Evolutionary conservation across 2,113 vertebrate species (phyloP).

Genomic region (Tapirus terrestris): DNA sequence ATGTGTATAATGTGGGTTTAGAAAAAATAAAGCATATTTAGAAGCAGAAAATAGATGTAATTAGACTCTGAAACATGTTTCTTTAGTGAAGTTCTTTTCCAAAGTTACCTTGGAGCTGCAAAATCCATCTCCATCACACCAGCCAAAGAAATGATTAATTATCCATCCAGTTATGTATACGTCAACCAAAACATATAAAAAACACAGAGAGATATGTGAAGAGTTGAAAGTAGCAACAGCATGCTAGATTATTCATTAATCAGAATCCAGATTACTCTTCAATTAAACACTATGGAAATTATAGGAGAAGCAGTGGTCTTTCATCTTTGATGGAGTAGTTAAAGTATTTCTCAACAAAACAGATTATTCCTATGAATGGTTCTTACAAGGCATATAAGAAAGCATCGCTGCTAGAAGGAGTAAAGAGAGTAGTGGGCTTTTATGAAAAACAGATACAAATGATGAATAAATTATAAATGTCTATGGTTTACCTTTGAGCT

Average conservation of each 20-base stretch:
- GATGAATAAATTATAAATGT: constrained; percentile 57
- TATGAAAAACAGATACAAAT: constrained; percentile 12
- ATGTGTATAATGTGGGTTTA: constrained; percentile 26
- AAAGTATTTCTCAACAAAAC: constrained; percentile 40
- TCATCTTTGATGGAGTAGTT: not conserved
- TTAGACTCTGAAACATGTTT: constrained; percentile 61
- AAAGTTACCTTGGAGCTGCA: constrained; percentile 64
- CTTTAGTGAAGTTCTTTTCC: constrained; percentile 71
- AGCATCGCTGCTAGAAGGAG: not conserved
- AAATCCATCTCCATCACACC: constrained; percentile 53
- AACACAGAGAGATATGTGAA: not conserved
- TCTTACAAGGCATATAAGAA: constrained; percentile 22
- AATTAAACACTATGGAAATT: constrained; percentile 10
- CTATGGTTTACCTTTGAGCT: constrained; percentile 45
- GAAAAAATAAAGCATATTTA: constrained; percentile 43
- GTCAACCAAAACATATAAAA: constrained; percentile 6
- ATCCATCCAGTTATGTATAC: not conserved
- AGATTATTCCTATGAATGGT: not conserved
- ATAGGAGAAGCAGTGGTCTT: not conserved
- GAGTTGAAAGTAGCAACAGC: not conserved
- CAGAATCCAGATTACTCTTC: constrained; percentile 26
- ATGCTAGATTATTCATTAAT: not conserved
- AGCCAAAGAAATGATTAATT: constrained; percentile 70
- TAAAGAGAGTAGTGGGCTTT: not conserved
- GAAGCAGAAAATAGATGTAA: constrained; percentile 48